phyloP scores from a whole-genome alignment of 2,113 vertebrate genomes.

The Pelecanoides urinatrix region DNA sequence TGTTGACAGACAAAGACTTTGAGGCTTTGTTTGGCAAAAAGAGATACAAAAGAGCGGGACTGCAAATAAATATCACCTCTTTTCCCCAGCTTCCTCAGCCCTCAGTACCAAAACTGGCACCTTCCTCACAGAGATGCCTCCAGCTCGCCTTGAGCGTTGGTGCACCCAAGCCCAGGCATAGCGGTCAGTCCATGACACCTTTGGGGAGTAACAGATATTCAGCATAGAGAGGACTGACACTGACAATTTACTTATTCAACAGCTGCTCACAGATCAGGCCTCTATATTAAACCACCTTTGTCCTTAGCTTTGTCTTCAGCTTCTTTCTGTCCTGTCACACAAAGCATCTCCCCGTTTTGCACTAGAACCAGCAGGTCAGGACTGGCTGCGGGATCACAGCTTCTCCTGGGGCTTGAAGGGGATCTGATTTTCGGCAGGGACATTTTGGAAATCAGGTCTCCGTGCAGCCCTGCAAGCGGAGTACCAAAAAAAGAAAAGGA shows the following conservation, averaged over 20 bases:
- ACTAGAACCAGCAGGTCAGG: neutral
- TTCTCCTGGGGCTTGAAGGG: neutral
- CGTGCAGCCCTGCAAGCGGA: neutral
- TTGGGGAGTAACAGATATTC: neutral
- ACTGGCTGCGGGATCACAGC: neutral
- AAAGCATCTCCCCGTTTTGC: neutral
- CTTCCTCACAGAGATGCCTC: neutral
- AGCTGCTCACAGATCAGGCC: neutral
- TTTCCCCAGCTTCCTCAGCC: neutral
- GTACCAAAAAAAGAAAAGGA: neutral
- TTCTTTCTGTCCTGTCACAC: neutral
- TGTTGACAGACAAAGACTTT: neutral
- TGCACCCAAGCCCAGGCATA: neutral
- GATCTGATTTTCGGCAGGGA: neutral
- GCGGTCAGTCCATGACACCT: neutral
- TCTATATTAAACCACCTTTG: neutral
- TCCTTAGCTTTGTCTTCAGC: neutral
- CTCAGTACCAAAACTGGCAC: neutral
- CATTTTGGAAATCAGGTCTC: neutral
- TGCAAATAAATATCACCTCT: neutral
- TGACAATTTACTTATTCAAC: neutral
- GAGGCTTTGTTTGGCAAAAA: neutral
- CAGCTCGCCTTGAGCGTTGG: neutral
- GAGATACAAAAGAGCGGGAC: neutral
- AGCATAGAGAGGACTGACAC: neutral